Evolutionary conservation across 2,888 invertebrate genomes (phyloP), one percentile per base, ranked within the genome.

Genomic region (Pediacus dermestoides): DNA sequence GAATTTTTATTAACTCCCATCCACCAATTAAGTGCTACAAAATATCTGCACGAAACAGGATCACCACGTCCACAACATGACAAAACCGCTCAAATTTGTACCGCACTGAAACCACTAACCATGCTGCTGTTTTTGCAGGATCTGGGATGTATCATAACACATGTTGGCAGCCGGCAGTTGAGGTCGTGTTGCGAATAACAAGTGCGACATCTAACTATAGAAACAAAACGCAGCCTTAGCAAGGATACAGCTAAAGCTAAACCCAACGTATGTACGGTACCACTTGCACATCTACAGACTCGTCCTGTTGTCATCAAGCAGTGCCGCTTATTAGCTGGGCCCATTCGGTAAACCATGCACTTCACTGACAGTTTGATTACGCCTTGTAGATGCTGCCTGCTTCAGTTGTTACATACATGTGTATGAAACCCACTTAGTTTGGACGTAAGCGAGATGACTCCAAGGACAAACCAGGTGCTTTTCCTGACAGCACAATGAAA

Each of bases 361-460:
- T 45, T 44, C 44, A 48, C 39, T 56, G 57, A 57, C 59, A 56
- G 58, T 57, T 56, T 57, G 55, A 57, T 59, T 58, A 48, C 53
- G 43, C 43, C 32, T 37, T 12, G 40, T 31, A 23, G 31, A 16
- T 26, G 32, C 27, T 22, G 37, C 16, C 33, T 27, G 32, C 33
- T 25, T 28, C 28, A 37, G 27, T 37, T 30, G 42, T 33, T 30
- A 30, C 56, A 55, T 55, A 56, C 56, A 57, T 55, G 55, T 56
- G 55, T 50, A 56, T 53, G 55, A 56, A 50, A 39, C 38, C 37
- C n/a, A n/a, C n/a, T n/a, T n/a, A n/a, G n/a, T n/a, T n/a, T n/a
- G n/a, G n/a, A n/a, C n/a, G n/a, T n/a, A n/a, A n/a, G n/a, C n/a
- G n/a, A n/a, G n/a, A n/a, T n/a, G n/a, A n/a, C n/a, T n/a, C n/a